Conservation (phyloP, 1,140 invertebrate species). For the Trachymyrmex cornetzi region DNA sequence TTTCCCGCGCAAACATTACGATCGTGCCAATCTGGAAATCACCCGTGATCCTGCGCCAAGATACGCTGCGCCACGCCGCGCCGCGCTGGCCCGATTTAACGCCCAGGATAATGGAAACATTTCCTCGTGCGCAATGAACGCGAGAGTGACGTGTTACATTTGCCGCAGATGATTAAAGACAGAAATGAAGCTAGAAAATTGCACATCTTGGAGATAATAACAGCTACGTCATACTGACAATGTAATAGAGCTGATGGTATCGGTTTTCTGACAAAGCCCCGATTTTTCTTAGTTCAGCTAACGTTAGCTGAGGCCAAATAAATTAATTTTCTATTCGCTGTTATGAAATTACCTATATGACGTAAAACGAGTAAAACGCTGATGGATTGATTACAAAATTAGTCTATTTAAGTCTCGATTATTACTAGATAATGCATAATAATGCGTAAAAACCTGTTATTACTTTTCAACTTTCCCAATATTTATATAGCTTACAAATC, state of each 20-base stretch:
- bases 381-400: not conserved
- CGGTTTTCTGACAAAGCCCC: constrained; percentile 3
- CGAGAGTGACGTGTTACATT: constrained; percentile 44
- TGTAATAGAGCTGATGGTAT: not conserved
- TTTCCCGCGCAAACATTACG: constrained; percentile 60
- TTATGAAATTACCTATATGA: too few species aligned
- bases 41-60: constrained; percentile 31
- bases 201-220: constrained; percentile 39
- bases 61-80: constrained; percentile 35
- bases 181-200: constrained; percentile 45
- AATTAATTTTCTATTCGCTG: constrained; percentile 18
- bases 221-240: constrained; percentile 39
- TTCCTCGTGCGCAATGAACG: constrained; percentile 24
- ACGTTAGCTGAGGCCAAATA: not conserved
- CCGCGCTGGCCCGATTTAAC: constrained; percentile 44
- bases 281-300: constrained; percentile 27
- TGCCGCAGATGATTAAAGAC: constrained; percentile 37
- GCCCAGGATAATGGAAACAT: constrained; percentile 52
- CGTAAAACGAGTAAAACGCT: not conserved
- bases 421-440: not conserved
- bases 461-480: not conserved
- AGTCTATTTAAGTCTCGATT: not conserved
- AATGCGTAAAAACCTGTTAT: not conserved
- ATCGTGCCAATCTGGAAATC: constrained; percentile 41
- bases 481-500: not conserved